Conservation (phyloP, 2,797 vertebrate species). For the Coregonus suidteri region DNA sequence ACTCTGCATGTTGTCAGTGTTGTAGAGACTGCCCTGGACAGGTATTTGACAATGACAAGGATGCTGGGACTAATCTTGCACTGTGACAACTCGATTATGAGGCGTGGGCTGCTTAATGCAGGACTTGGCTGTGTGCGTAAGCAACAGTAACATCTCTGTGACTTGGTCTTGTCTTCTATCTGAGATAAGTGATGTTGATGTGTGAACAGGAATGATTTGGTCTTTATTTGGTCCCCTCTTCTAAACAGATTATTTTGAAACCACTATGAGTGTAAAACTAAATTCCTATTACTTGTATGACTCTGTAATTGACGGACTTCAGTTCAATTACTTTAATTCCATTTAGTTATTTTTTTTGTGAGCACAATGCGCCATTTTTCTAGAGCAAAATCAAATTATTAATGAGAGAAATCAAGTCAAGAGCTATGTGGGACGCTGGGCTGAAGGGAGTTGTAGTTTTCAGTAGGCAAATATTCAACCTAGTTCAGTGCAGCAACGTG, state of each 20-base stretch:
- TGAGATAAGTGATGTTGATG: background rate
- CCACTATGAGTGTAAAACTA: too few relatives aligned
- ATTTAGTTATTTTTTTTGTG: too few relatives aligned
- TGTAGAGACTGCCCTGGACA: slow-evolving; percentile 29
- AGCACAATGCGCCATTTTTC: too few relatives aligned
- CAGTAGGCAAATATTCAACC: too few relatives aligned
- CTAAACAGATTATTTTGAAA: background rate
- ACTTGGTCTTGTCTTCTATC: background rate
- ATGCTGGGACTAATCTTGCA: slow-evolving; percentile 24
- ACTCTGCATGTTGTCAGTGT: slow-evolving; percentile 49
- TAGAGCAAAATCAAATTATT: too few relatives aligned
- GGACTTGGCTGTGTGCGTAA: background rate
- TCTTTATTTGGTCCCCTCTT: background rate
- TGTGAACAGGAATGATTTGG: background rate
- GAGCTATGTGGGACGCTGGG: too few relatives aligned
- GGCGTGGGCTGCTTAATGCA: background rate
- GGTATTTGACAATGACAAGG: slow-evolving; percentile 35
- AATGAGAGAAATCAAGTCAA: too few relatives aligned
- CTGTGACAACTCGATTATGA: slow-evolving; percentile 20
- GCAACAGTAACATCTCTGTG: background rate
- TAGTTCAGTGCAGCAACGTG: too few relatives aligned
- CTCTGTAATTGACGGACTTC: too few relatives aligned
- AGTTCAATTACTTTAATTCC: too few relatives aligned
- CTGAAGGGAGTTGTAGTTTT: too few relatives aligned
- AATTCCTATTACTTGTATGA: too few relatives aligned